Conservation (phyloP, 2,113 vertebrate species). For the Channa maculata region DNA sequence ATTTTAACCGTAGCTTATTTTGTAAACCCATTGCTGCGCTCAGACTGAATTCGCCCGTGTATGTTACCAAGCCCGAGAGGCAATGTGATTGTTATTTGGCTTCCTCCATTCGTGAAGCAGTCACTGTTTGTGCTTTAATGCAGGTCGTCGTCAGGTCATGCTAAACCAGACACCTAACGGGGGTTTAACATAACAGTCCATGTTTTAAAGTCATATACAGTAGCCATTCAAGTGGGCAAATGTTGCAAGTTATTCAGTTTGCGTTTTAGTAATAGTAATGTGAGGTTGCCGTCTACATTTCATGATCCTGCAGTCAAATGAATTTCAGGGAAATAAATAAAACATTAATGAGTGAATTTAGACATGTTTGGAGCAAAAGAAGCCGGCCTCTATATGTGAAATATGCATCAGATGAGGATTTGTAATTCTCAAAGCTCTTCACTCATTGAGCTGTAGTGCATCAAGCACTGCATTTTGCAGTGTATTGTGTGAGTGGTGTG, state of each 20-base stretch:
- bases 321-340: not conserved
- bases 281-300: no score
- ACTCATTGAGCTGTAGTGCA: rapidly evolving
- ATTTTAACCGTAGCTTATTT: not conserved
- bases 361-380: not conserved
- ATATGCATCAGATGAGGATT: no score
- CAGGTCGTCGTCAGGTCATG: not conserved
- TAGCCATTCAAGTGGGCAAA: no score
- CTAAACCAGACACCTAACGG: conserved; percentile 9
- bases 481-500: not conserved
- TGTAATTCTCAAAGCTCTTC: not conserved
- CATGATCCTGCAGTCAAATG: not conserved
- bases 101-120: conserved; percentile 13
- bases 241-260: not conserved
- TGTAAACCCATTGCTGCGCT: not conserved
- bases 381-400: not conserved
- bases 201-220: not conserved
- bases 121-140: not conserved
- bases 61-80: conserved; percentile 6
- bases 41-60: not conserved
- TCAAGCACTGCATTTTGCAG: not conserved
- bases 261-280: no score
- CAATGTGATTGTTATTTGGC: not conserved
- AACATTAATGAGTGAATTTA: not conserved
- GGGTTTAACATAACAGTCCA: not conserved